These are phyloP conservation scores for Hyles euphorbiae DNA, from an alignment of 1,140 invertebrate species.

Conservation along the genomic window DNA sequence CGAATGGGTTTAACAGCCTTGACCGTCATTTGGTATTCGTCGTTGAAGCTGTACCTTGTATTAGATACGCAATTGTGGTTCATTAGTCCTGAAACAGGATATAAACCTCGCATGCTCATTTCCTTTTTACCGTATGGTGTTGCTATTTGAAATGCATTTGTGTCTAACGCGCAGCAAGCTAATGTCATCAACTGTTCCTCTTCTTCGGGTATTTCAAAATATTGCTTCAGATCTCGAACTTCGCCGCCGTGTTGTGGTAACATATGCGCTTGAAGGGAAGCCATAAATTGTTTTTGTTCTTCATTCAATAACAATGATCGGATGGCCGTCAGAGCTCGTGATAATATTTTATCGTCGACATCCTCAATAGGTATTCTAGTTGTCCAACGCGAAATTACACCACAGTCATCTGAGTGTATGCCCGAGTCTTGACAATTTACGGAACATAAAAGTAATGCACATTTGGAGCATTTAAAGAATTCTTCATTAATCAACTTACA, in stretches of 20 bases:
- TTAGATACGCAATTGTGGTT: constrained; percentile 87
- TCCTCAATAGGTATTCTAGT: constrained; percentile 70
- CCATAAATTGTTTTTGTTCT: constrained; percentile 74
- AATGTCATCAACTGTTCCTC: constrained; percentile 79
- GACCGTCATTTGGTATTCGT: constrained; percentile 77
- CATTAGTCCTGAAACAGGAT: constrained; percentile 82
- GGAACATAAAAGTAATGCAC: constrained; percentile 78
- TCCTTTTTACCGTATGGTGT: constrained; percentile 64
- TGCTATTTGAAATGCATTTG: constrained; percentile 84
- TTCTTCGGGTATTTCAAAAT: constrained; percentile 73
- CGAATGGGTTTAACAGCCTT: constrained; percentile 79
- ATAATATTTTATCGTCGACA: constrained; percentile 69
- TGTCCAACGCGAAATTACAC: constrained; percentile 73
- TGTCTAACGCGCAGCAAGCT: constrained; percentile 81
- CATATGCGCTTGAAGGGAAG: constrained; percentile 76
- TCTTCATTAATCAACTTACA: constrained; percentile 66
- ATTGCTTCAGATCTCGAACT: constrained; percentile 77
- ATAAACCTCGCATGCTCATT: constrained; percentile 81
- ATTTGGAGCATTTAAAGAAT: constrained; percentile 75
- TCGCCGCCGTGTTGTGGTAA: constrained; percentile 75
- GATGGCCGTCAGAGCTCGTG: constrained; percentile 77
- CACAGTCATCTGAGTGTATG: constrained; percentile 78
- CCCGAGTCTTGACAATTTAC: constrained; percentile 73
- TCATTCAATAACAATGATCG: constrained; percentile 76
- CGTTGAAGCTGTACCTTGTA: constrained; percentile 80